phyloP scores from a whole-genome alignment of 2,113 vertebrate species.

The Pachyramphus minor region DNA sequence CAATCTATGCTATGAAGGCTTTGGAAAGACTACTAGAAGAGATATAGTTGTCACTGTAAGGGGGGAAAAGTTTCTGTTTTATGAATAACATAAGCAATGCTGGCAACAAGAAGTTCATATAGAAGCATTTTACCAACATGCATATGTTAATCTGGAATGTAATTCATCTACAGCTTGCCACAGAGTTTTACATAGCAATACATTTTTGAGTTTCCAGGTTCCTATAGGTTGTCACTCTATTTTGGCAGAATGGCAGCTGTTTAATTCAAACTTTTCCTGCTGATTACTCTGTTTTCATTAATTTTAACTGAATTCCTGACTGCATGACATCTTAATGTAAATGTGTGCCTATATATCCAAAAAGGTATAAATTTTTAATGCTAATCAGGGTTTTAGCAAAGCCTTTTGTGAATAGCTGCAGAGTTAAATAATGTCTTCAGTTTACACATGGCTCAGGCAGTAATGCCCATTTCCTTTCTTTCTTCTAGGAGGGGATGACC shows the following conservation, averaged over 20 bases:
- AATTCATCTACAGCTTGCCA: background rate
- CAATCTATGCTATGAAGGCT: background rate
- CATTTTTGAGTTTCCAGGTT: background rate
- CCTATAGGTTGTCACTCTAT: background rate
- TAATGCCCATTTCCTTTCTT: conserved; percentile 32
- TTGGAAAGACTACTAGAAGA: background rate
- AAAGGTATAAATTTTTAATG: background rate
- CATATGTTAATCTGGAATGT: background rate
- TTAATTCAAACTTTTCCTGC: background rate
- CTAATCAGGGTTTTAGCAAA: background rate
- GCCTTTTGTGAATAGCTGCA: background rate
- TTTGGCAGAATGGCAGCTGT: conserved; percentile 5
- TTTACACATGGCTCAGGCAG: background rate
- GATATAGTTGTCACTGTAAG: background rate
- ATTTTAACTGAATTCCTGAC: background rate
- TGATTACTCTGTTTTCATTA: background rate
- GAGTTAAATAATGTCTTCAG: background rate
- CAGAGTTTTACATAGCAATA: background rate
- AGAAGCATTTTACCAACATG: background rate
- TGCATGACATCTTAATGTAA: background rate
- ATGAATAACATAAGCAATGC: background rate
- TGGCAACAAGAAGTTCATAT: background rate
- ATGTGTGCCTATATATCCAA: background rate
- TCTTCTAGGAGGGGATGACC: conserved; percentile 90
- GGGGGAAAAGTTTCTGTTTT: background rate